A percentile compares a stretch with the other conserved stretches of the same genome.
Evolutionary conservation across 1,140 invertebrate genomes (phyloP).

Genomic region (Nasonia longicornis): DNA sequence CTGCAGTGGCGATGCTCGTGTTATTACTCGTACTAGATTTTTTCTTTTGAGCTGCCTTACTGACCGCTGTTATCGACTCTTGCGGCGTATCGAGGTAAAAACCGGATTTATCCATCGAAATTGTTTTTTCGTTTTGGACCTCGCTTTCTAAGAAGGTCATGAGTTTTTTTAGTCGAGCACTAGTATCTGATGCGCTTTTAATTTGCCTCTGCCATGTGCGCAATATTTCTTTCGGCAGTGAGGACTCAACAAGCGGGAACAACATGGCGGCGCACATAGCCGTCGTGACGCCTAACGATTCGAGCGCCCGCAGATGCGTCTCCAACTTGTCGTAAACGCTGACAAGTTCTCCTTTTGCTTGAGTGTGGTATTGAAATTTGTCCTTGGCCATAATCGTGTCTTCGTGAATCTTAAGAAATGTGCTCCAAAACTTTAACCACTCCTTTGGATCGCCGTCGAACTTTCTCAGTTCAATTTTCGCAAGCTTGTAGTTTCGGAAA

Average conservation of each 20-base stretch:
- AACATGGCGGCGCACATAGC: constrained; percentile 59
- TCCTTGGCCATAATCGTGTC: constrained; percentile 55
- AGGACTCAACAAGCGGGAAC: constrained; percentile 60
- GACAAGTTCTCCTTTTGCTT: not conserved
- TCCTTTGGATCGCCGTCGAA: constrained; percentile 56
- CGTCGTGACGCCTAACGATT: constrained; percentile 55
- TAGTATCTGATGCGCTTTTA: not conserved
- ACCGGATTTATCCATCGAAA: too few species aligned
- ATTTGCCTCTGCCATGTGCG: not conserved
- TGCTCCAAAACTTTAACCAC: constrained; percentile 61
- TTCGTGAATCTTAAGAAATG: constrained; percentile 52
- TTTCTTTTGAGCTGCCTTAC: too few species aligned
- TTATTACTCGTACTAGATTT: too few species aligned
- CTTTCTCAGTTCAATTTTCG: constrained; percentile 28
- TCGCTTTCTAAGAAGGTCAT: too few species aligned
- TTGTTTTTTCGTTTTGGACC: too few species aligned
- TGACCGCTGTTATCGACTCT: too few species aligned
- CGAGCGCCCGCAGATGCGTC: constrained; percentile 54
- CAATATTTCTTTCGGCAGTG: constrained; percentile 30
- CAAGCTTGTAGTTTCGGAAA: too few species aligned
- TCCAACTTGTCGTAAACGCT: constrained; percentile 54
- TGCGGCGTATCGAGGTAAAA: too few species aligned
- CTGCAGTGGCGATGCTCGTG: too few species aligned
- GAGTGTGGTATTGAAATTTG: constrained; percentile 55
- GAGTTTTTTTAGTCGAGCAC: too few species aligned